A percentile compares a stretch with the other conserved stretches of the same genome.
Conservation (phyloP, 2,888 invertebrate species). For the Lycocerus yunnanus region DNA sequence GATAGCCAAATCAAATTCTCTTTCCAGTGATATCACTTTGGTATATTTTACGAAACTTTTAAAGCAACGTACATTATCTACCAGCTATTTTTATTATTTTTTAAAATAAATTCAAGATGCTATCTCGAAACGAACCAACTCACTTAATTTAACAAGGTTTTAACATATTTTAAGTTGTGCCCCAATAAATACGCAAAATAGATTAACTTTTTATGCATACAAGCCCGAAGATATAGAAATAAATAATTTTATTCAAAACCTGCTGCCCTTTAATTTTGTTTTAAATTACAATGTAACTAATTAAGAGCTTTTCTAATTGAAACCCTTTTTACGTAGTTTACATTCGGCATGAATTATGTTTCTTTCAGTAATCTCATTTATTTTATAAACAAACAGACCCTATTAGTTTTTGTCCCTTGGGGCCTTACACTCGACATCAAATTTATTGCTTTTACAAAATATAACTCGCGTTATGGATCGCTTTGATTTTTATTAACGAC, state of each 20-base stretch:
- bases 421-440: slow-evolving; percentile 8
- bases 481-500: slow-evolving; percentile 16
- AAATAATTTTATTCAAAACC: neutral
- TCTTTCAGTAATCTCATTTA: slow-evolving; percentile 37
- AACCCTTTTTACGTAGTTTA: slow-evolving; percentile 11
- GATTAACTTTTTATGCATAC: neutral
- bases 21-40: too few species aligned
- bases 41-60: too few species aligned
- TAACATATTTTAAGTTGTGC: neutral
- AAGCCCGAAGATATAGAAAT: neutral
- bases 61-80: too few species aligned
- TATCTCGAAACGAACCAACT: neutral
- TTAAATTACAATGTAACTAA: slow-evolving; percentile 14
- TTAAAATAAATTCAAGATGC: neutral
- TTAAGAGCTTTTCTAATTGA: slow-evolving; percentile 30
- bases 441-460: slow-evolving; percentile 26
- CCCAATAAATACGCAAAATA: neutral
- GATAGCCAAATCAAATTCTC: too few species aligned
- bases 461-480: slow-evolving; percentile 3
- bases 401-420: slow-evolving; percentile 29
- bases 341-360: slow-evolving; percentile 22
- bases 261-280: neutral
- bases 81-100: neutral
- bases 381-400: slow-evolving; percentile 39
- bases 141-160: neutral